Evolutionary conservation across 2,113 vertebrate species (phyloP).

Genomic region (Sus scrofa): DNA sequence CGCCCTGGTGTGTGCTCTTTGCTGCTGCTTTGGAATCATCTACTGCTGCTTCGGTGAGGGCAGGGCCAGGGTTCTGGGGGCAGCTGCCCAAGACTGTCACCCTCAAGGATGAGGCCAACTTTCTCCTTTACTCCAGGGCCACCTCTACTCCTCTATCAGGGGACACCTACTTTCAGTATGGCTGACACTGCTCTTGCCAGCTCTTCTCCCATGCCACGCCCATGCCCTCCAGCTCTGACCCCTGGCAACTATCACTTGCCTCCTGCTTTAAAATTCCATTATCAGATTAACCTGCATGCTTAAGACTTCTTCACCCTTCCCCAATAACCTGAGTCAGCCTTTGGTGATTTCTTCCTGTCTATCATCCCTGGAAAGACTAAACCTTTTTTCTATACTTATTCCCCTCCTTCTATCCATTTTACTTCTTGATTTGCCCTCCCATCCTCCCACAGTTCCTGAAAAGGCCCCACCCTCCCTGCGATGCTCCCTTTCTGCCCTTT

Average conservation of each 20-base stretch:
- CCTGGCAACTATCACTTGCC: neutral
- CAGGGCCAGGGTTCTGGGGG: conserved; percentile 16
- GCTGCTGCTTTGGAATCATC: conserved; percentile 93
- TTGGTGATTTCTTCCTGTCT: neutral
- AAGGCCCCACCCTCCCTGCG: neutral
- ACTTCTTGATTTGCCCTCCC: neutral
- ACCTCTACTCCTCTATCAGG: neutral
- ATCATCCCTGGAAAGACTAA: neutral
- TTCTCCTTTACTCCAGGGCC: neutral
- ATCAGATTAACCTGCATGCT: neutral
- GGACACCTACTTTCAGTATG: neutral
- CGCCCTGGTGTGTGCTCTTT: conserved; percentile 91
- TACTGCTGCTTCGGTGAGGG: conserved; percentile 95
- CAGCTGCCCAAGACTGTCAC: conserved; percentile 5
- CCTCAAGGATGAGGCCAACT: neutral
- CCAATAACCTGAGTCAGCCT: neutral
- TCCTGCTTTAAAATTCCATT: conserved; percentile 42
- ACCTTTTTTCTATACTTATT: neutral
- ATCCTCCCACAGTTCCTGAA: neutral
- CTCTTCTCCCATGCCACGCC: neutral
- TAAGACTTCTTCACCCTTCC: neutral
- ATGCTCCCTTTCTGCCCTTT: neutral
- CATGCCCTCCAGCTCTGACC: neutral
- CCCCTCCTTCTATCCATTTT: neutral
- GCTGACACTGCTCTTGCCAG: neutral